Percentiles rank a stretch among this genome's conserved stretches.
Conservation (phyloP, 2,888 invertebrate genomes). For the Athalia rosae region DNA sequence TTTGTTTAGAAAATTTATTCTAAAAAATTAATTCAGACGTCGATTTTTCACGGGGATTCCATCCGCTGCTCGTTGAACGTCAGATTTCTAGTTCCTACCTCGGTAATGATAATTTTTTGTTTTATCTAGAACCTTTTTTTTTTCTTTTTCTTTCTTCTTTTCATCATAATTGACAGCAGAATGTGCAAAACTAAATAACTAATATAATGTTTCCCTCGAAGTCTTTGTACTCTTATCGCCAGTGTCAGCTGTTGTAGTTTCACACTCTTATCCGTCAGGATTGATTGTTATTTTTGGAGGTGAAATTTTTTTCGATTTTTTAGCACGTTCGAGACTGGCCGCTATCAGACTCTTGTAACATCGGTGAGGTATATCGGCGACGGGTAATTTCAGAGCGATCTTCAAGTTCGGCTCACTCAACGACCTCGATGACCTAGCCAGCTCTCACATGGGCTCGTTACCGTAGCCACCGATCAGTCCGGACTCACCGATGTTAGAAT, state of each 20-base stretch:
- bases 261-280: background rate
- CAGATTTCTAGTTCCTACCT: too few species aligned
- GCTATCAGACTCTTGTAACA: slow-evolving; percentile 19
- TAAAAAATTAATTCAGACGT: background rate
- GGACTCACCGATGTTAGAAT: slow-evolving; percentile 67
- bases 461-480: slow-evolving; percentile 59
- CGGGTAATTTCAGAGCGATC: background rate
- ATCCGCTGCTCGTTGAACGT: too few species aligned
- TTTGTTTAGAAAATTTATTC: too few species aligned
- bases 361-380: slow-evolving; percentile 1
- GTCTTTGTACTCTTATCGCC: slow-evolving; percentile 29
- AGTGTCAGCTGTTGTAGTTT: background rate
- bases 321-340: background rate
- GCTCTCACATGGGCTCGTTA: slow-evolving; percentile 65
- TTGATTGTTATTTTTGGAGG: background rate
- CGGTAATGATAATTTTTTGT: too few species aligned
- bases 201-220: background rate
- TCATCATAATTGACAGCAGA: background rate
- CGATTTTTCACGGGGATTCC: background rate
- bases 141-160: too few species aligned
- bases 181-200: background rate
- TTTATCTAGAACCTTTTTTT: too few species aligned
- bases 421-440: slow-evolving; percentile 56
- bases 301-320: background rate
- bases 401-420: slow-evolving; percentile 63